Percentiles rank a stretch among this genome's conserved stretches.
Evolutionary conservation across 1,140 invertebrate species (phyloP).

Genomic region (Papilio polytes): DNA sequence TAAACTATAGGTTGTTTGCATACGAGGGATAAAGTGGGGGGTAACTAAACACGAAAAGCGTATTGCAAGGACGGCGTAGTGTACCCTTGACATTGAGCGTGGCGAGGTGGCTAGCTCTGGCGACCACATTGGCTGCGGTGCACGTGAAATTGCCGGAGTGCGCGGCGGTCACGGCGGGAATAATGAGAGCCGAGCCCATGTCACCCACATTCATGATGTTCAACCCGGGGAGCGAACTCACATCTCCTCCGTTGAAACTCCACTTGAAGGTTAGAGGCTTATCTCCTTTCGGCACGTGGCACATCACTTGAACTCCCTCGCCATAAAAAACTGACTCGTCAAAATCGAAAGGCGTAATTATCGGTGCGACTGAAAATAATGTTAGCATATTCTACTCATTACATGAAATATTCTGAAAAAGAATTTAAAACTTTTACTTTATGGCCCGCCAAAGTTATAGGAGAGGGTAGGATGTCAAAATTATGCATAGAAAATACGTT

Average conservation of each 20-base stretch:
- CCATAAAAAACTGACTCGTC: constrained; percentile 47
- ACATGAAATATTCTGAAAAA: background rate
- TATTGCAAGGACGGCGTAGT: constrained; percentile 60
- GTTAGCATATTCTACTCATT: constrained; percentile 19
- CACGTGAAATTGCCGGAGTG: constrained; percentile 93
- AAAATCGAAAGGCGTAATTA: constrained; percentile 54
- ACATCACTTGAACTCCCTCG: constrained; percentile 38
- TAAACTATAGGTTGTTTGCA: constrained; percentile 29
- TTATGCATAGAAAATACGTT: constrained; percentile 51
- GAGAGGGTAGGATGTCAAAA: constrained; percentile 43
- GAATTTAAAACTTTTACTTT: constrained; percentile 42
- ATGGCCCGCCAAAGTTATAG: constrained; percentile 81
- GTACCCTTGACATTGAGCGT: constrained; percentile 85
- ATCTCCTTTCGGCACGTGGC: constrained; percentile 89
- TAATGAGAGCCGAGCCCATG: constrained; percentile 82
- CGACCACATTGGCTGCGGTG: constrained; percentile 89
- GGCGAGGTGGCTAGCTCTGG: constrained; percentile 87
- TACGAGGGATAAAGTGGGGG: constrained; percentile 23
- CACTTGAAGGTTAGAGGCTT: constrained; percentile 87
- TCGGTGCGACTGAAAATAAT: constrained; percentile 78
- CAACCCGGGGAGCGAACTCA: constrained; percentile 79
- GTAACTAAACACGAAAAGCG: constrained; percentile 67
- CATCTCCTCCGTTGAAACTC: constrained; percentile 85
- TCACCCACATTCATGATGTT: constrained; percentile 86
- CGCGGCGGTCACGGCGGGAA: constrained; percentile 85